Conservation (phyloP, 2,113 vertebrate species). For the Micronisus gabar region DNA sequence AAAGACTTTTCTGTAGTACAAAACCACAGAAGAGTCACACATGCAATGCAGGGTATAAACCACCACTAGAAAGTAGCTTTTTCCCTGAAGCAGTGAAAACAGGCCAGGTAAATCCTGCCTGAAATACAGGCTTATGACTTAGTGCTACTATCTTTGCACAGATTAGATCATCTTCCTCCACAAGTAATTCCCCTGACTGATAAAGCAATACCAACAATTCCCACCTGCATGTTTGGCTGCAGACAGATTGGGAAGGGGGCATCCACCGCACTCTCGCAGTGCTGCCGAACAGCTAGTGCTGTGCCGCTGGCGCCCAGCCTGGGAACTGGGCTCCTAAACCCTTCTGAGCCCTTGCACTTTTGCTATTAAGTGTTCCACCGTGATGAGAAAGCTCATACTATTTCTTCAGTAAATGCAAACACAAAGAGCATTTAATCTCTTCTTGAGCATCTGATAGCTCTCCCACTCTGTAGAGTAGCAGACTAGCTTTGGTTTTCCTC, state of each 20-base stretch:
- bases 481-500: background rate
- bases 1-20: background rate
- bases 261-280: fast-evolving
- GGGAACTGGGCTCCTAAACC: background rate
- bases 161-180: background rate
- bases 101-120: background rate
- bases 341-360: background rate
- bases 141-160: background rate
- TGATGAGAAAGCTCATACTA: background rate
- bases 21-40: background rate
- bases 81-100: background rate
- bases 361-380: background rate
- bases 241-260: background rate
- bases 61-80: background rate
- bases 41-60: background rate
- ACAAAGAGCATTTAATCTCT: background rate
- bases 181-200: background rate
- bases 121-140: background rate
- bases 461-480: background rate
- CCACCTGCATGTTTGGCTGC: fast-evolving
- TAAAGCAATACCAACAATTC: background rate
- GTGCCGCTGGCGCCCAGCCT: background rate
- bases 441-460: background rate
- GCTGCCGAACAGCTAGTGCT: background rate
- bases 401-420: background rate